Percentiles rank a stretch among this genome's conserved stretches.
These are phyloP conservation scores for Hedychridium roseum DNA, from an alignment of 2,888 invertebrate species.

Conservation along the genomic window DNA sequence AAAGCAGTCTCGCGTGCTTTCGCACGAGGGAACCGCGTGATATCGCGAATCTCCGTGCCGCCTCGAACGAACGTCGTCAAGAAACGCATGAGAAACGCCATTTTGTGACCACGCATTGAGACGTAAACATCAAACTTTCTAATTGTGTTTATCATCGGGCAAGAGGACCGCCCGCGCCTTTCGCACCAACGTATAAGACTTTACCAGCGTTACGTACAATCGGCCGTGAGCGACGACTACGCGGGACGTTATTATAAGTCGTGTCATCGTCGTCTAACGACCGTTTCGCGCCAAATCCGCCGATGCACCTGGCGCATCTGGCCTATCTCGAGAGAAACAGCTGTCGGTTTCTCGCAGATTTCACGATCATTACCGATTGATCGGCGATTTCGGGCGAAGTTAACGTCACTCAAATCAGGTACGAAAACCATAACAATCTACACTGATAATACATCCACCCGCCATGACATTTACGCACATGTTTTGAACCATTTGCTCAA, in stretches of 20 bases:
- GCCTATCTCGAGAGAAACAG: constrained; percentile 44
- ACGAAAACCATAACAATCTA: too few relatives aligned
- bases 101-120: constrained; percentile 48
- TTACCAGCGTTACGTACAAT: constrained; percentile 15
- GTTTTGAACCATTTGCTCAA: too few relatives aligned
- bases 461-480: too few relatives aligned
- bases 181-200: background rate
- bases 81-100: constrained; percentile 47
- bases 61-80: constrained; percentile 11
- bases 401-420: constrained; percentile 18
- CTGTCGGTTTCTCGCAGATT: constrained; percentile 40
- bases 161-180: too few relatives aligned
- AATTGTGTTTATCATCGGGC: constrained; percentile 34
- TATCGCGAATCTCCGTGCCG: background rate
- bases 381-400: constrained; percentile 19
- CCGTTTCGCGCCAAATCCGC: constrained; percentile 52
- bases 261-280: background rate
- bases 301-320: constrained; percentile 51
- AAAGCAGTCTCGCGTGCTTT: too few relatives aligned
- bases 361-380: constrained; percentile 21
- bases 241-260: constrained; percentile 3
- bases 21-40: background rate
- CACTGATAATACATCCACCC: too few relatives aligned
- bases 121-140: constrained; percentile 54
- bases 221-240: constrained; percentile 12